Conservation (phyloP, 2,888 invertebrate species). For the Drosophila helvetica region DNA sequence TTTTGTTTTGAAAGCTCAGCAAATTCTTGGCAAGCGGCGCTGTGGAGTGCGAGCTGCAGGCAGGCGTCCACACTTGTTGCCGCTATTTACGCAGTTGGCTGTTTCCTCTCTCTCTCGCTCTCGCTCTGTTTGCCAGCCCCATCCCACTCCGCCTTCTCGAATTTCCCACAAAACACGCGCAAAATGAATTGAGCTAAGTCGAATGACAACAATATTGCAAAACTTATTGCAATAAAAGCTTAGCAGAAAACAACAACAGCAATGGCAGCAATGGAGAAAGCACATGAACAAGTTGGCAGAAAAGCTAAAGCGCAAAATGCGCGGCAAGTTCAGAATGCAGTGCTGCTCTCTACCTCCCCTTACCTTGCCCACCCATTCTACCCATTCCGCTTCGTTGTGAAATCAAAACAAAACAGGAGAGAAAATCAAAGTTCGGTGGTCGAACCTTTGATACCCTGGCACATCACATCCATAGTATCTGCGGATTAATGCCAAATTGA, state of each 20-base stretch:
- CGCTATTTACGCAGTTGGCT: conserved; percentile 72
- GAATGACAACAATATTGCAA: conserved; percentile 33
- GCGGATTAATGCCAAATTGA: too few relatives aligned
- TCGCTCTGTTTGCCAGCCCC: conserved; percentile 3
- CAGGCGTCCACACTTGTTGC: conserved; percentile 57
- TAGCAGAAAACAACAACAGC: background rate
- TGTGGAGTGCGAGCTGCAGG: conserved; percentile 12
- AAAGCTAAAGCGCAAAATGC: conserved; percentile 39
- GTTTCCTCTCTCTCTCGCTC: conserved; percentile 4
- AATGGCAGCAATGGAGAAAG: conserved; percentile 4
- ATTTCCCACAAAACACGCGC: conserved; percentile 18
- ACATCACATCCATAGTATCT: too few relatives aligned
- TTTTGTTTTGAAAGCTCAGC: conserved; percentile 32
- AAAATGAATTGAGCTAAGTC: conserved; percentile 34
- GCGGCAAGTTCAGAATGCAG: conserved; percentile 32
- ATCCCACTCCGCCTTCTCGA: background rate
- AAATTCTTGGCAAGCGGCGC: conserved; percentile 31
- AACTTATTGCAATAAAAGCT: conserved; percentile 38
- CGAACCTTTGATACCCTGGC: background rate
- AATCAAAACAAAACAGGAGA: conserved; percentile 48
- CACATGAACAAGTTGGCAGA: background rate
- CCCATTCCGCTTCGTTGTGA: conserved; percentile 6
- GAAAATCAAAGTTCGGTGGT: background rate
- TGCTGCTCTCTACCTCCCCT: background rate
- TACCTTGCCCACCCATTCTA: too few relatives aligned